phyloP scores from a whole-genome alignment of 2,113 vertebrate genomes.

The Melanerpes aurifrons region DNA sequence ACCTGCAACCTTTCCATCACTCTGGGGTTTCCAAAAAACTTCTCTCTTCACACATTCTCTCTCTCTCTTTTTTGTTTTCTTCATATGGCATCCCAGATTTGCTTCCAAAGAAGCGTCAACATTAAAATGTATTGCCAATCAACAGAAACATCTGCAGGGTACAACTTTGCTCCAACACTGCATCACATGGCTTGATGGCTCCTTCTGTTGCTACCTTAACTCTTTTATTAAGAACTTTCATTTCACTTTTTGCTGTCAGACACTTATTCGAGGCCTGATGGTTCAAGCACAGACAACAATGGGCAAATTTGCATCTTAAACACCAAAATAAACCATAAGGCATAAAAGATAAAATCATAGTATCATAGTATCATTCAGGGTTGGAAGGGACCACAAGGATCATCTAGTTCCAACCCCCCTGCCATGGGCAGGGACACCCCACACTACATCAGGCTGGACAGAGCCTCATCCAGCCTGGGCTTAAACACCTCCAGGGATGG shows the following conservation, averaged over 20 bases:
- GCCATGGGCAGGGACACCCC: no score
- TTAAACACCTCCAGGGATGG: no score
- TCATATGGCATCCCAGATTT: neutral
- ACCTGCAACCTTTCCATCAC: neutral
- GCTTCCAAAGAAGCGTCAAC: neutral
- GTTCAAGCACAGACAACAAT: neutral
- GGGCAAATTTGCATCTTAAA: neutral
- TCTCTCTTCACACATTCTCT: neutral
- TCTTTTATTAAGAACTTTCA: neutral
- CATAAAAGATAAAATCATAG: neutral
- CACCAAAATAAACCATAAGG: neutral
- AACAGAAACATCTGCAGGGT: neutral
- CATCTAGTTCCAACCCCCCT: no score
- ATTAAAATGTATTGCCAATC: neutral
- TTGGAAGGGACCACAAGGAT: no score
- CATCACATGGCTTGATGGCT: neutral
- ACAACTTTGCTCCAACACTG: neutral
- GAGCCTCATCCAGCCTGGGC: no score
- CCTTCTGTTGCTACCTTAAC: neutral
- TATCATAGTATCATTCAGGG: no score
- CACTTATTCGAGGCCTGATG: neutral
- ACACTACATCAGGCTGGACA: no score
- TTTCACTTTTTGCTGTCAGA: neutral
- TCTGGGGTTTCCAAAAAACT: neutral
- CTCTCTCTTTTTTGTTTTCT: neutral